These are phyloP conservation scores for Rhyzopertha dominica DNA, from an alignment of 1,140 invertebrate species.

Conservation along the genomic window DNA sequence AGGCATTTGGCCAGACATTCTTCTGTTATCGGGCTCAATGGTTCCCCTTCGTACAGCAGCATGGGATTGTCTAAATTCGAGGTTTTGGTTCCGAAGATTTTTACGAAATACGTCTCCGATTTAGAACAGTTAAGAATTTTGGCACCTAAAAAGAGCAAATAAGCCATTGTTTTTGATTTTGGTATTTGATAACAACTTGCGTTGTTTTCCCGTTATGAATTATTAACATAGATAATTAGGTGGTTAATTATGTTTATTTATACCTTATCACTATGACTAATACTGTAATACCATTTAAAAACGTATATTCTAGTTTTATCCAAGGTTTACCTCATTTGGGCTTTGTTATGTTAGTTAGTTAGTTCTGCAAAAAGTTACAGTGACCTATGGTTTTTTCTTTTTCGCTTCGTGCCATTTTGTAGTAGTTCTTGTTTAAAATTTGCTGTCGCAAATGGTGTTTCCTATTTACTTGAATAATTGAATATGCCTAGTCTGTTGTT, in stretches of 20 bases:
- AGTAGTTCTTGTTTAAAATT: too few species aligned
- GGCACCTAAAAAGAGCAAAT: constrained; percentile 22
- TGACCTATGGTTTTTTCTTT: too few species aligned
- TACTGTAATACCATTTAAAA: constrained; percentile 6
- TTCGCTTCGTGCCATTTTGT: too few species aligned
- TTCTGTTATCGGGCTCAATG: constrained; percentile 48
- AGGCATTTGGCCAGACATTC: constrained; percentile 48
- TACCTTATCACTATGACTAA: constrained; percentile 11
- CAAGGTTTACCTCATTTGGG: background rate
- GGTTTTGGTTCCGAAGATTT: constrained; percentile 36
- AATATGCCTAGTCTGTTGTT: too few species aligned
- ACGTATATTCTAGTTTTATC: constrained; percentile 7
- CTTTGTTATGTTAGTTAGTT: too few species aligned
- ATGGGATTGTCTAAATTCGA: constrained; percentile 12
- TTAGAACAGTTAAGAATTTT: constrained; percentile 25
- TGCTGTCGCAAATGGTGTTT: too few species aligned
- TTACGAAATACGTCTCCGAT: constrained; percentile 36
- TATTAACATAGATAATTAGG: constrained; percentile 1
- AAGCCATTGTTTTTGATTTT: constrained; percentile 6
- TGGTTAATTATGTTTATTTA: background rate
- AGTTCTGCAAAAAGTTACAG: too few species aligned
- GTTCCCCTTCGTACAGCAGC: constrained; percentile 23
- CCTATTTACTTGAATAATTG: too few species aligned
- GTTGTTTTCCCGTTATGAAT: constrained; percentile 6
- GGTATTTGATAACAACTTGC: background rate